Base-by-base conservation (phyloP, 2,113 vertebrate species). In the Saimiri boliviensis region DNA sequence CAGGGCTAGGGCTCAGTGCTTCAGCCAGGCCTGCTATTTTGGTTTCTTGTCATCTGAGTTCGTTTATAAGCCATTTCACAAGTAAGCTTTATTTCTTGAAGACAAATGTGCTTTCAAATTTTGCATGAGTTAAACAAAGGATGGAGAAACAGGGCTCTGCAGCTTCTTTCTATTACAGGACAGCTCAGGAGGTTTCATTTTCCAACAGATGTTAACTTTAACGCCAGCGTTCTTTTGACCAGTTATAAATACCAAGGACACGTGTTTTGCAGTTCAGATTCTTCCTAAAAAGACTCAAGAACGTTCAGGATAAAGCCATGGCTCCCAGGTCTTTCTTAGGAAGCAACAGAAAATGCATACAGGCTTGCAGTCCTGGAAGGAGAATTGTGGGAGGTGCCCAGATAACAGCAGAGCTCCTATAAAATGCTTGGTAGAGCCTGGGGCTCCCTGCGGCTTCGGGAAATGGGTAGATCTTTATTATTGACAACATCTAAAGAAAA, bases 221-320 rank as follows among this genome's bases (percentile, higher is more conserved):
- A 93, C 86, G 79, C 89, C 93, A 90, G 88, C 58, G 1, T 95
- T 83, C 89, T 93, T 96, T 58, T 70, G 82, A 52, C 93, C 80
- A 37, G 97, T 97, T 98, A 97, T 93, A 97, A 97, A 97, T 97
- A 98, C 37, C 95, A 90, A 97, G 91, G 95, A 77, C 97, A 97
- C 87, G 93, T 98, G 97, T 94, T 89, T 86, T 89, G 91, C 95
- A 20, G 76, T 84, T 73, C 87, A 92, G 49, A 76, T 84, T 96
- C 92, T 94, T 91, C 93, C 93, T 58, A 25, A 95, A 97, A 95
- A 60, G 86, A 83, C 40, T 47, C 83, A 66, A 66, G 96, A 79
- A 91, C 74, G 30, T 66, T 79, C 70, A 89, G 92, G 71, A 86
- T 49, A 45, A 45, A 16, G 63, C 68, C 20, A 0, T 3, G 3